Base-by-base conservation (phyloP, 1,140 invertebrate genomes). In the Pteromalus puparum region DNA sequence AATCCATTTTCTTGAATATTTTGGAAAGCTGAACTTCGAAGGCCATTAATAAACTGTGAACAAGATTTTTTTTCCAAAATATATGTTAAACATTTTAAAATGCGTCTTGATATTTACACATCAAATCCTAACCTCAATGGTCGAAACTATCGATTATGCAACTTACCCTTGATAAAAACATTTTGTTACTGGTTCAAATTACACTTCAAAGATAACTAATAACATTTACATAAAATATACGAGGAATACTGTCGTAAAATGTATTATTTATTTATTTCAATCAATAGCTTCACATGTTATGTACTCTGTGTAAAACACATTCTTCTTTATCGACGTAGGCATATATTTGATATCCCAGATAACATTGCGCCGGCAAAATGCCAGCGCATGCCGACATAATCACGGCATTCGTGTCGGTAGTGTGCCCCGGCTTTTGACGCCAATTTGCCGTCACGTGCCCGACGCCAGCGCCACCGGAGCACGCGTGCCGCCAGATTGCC, bases 161-260 rank as follows among this genome's bases (percentile, higher is more conserved):
- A 74, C 68, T 24, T 87, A 90, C 89, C 87, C 85, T 89, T 24
- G 82, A 86, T 61, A 38, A 68, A 61, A 89, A 85, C 89, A 90
- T 90, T 82, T 89, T 82, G 15, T 70, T 77, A 18, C 4, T 61
- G 6, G 21, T n/a, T 21, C 6, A 61, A 61, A 61, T n/a, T n/a
- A 61, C 7, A n/a, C 53, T 61, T 21, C 18, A 61, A 0, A 61
- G 21, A 7, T 15, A 61, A 7, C 18, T 61, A n/a, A 61, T n/a
- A 4, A 7, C 21, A n/a, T 61, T 61, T n/a, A 61, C 3, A 15
- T n/a, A 61, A 61, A 61, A 61, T 61, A 12, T 61, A 7, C 18
- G 2, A 53, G 18, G 18, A n/a, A 21, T 61, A n/a, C 6, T n/a
- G 18, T 61, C n/a, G 18, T 61, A n/a, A n/a, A 61, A 61, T 18